Evolutionary conservation across 2,888 invertebrate species (phyloP), one percentile per base, ranked within the genome.

Genomic region (Aspidiotus destructor): DNA sequence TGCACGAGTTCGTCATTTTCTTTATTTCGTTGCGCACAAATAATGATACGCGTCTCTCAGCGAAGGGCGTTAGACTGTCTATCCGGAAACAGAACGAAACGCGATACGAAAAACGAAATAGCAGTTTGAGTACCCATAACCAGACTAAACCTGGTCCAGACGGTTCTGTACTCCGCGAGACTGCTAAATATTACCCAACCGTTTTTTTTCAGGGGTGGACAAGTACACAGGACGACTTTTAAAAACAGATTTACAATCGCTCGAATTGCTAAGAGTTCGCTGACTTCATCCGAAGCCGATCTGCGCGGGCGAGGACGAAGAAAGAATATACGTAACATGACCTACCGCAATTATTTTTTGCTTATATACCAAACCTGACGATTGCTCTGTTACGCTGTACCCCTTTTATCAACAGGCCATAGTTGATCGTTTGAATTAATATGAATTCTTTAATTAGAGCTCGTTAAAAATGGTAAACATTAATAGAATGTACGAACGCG

Each of bases 211-310:
- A 65, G 65, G 65, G 65, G 65, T 65, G 65, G 65, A 65, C 65
- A 65, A 65, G 65, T 65, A 65, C 65, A 54, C 65, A 65, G 65
- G 65, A 65, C 65, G 65, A 65, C 65, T 65, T 65, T 61, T 65
- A 55, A 65, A 65, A 65, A 65, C 65, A 65, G 65, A 65, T 65
- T 65, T 65, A 65, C 65, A 65, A 65, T 65, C 65, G 65, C 28
- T 65, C 65, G 65, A 65, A 65, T 65, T 65, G 65, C 65, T 57
- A 42, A 65, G 65, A 65, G 65, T 65, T 65, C 65, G 65, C 65
- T 65, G 65, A 65, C 65, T 65, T 65, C 65, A 57, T 42, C 41
- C 41, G 65, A 55, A 57, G 57, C 57, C 28, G 57, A 65, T 65
- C 55, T 42, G 65, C 65, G 65, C 55, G 65, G 65, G 65, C 58